phyloP scores from a whole-genome alignment of 2,113 vertebrate genomes.

The Alethe castanea region DNA sequence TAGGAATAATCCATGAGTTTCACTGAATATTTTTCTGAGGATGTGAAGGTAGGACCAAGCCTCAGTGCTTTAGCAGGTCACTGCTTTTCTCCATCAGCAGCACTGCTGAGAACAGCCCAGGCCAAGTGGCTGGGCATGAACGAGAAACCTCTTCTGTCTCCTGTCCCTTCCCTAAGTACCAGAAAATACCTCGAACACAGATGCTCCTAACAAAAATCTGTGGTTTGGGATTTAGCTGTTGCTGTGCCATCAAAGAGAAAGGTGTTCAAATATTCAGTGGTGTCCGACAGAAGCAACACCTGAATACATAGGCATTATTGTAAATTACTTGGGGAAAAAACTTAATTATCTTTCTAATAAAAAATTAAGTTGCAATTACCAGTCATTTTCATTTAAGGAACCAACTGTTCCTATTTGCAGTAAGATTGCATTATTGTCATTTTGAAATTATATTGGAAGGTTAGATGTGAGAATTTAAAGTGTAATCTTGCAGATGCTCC shows the following conservation, averaged over 20 bases:
- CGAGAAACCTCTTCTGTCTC: not conserved
- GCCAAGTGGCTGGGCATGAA: not conserved
- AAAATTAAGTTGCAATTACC: conserved; percentile 14
- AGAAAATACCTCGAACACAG: not conserved
- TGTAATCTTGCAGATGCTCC: too few relatives aligned
- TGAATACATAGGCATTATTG: not conserved
- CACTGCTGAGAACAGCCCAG: not conserved
- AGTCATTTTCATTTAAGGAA: not conserved
- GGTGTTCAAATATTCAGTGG: not conserved
- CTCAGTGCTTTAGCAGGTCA: not conserved
- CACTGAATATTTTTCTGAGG: not conserved
- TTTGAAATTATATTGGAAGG: not conserved
- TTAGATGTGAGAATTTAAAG: not conserved
- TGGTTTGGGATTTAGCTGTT: not conserved
- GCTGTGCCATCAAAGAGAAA: not conserved
- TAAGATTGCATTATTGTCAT: not conserved
- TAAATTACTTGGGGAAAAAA: not conserved
- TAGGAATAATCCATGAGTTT: not conserved
- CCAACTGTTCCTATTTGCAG: not conserved
- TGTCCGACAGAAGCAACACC: not conserved
- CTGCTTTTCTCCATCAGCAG: not conserved
- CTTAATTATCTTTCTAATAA: not conserved
- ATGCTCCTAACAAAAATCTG: not conserved
- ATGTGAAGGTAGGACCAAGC: not conserved
- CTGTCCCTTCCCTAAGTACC: not conserved